Percentiles rank a stretch among this genome's conserved stretches.
These are phyloP conservation scores for Montipora cactus DNA, from an alignment of 64 coral and sea anemone species.

Conservation along the genomic window DNA sequence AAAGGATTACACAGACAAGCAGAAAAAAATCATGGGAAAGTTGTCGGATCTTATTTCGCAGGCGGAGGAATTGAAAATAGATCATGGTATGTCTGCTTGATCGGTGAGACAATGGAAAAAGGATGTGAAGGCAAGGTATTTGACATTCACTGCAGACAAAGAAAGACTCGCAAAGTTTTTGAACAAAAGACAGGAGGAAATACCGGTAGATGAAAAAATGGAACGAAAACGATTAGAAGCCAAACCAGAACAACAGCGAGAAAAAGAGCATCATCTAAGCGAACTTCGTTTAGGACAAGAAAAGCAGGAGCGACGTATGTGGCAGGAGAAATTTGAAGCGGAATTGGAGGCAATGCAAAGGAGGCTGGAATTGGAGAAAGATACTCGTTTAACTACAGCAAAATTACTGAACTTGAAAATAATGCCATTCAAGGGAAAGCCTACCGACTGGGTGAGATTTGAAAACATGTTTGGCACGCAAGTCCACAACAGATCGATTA, in stretches of 20 bases:
- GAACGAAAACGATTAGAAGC: background rate
- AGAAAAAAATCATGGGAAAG: too few relatives aligned
- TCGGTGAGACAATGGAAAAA: background rate
- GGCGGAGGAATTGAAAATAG: background rate
- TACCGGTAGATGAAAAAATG: background rate
- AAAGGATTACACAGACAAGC: conserved; percentile 21
- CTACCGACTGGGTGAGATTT: background rate
- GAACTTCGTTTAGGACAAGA: background rate
- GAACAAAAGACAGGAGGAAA: background rate
- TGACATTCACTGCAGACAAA: background rate
- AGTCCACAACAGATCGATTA: background rate
- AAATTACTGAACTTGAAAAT: background rate
- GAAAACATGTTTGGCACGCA: background rate
- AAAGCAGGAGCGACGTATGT: background rate
- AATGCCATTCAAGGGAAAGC: background rate
- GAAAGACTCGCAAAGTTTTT: background rate
- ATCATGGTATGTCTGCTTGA: background rate
- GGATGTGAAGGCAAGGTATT: background rate
- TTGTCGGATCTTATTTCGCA: background rate
- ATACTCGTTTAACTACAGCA: background rate
- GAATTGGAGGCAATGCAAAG: background rate
- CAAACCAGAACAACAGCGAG: background rate
- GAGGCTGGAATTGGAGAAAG: background rate
- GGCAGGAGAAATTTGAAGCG: background rate
- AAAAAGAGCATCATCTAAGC: background rate